phyloP scores from a whole-genome alignment of 2,797 vertebrate genomes.

The Podarcis siculus region DNA sequence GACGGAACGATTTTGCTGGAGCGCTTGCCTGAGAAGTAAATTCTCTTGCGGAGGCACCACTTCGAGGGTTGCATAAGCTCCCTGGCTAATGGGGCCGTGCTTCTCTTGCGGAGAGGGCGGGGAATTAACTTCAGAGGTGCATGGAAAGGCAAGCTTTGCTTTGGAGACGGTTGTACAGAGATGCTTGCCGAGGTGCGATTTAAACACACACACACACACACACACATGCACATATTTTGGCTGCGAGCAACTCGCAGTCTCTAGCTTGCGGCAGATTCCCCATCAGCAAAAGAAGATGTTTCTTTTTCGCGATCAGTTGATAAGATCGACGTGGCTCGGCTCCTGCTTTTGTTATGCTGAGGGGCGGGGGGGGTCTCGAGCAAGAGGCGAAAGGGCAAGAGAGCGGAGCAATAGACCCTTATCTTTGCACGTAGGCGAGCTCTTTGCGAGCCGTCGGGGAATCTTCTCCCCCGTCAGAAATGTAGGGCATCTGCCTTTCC shows the following conservation, averaged over 20 bases:
- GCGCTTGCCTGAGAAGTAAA: no score
- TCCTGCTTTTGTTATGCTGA: neutral
- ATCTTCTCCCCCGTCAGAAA: neutral
- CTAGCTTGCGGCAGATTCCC: neutral
- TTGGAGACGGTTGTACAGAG: neutral
- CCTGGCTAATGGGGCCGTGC: neutral
- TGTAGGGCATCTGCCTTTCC: neutral
- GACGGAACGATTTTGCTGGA: no score
- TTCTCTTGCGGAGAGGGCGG: neutral
- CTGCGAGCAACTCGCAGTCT: neutral
- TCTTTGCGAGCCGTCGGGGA: neutral
- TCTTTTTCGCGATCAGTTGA: neutral
- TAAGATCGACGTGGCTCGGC: neutral
- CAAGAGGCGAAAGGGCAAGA: neutral
- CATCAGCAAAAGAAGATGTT: neutral
- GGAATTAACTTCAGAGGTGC: neutral
- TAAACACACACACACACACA: no score
- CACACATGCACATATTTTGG: neutral
- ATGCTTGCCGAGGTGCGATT: neutral
- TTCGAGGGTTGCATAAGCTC: neutral
- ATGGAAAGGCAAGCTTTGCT: neutral
- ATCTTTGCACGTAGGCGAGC: slow-evolving; percentile 29
- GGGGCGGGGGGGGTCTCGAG: neutral
- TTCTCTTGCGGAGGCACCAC: neutral
- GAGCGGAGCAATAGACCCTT: neutral